Conservation (phyloP, 2,113 vertebrate genomes). For the Alexandromys fortis region DNA sequence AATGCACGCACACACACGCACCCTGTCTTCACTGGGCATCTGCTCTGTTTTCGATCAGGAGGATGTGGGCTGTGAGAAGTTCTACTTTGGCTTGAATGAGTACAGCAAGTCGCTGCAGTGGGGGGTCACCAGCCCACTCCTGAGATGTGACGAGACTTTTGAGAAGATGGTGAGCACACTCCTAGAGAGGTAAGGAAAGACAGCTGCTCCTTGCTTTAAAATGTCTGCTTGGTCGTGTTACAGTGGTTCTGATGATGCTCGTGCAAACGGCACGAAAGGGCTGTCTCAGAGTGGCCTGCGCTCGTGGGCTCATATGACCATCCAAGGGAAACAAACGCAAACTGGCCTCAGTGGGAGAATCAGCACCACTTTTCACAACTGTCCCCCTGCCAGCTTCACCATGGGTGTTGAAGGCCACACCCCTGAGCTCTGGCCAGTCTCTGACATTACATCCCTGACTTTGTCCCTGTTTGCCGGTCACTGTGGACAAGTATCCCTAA, state of each 20-base stretch:
- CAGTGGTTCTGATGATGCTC: not conserved
- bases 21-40: constrained; percentile 40
- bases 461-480: not conserved
- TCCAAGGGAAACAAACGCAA: not conserved
- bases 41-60: constrained; percentile 87
- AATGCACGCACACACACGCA: not conserved
- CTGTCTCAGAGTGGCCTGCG: constrained; percentile 30
- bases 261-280: not conserved
- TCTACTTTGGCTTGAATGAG: constrained; percentile 96
- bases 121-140: constrained; percentile 96
- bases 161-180: constrained; percentile 98
- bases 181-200: constrained; percentile 91
- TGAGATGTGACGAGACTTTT: constrained; percentile 97
- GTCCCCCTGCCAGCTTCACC: not conserved
- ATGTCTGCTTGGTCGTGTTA: not conserved
- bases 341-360: not conserved
- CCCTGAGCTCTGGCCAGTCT: not conserved
- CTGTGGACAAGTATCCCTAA: not conserved
- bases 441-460: fast-evolving
- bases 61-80: constrained; percentile 86
- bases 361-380: not conserved
- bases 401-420: not conserved
- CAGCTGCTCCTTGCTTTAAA: constrained; percentile 13
- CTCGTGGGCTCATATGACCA: not conserved
- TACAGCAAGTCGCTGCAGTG: constrained; percentile 97